phyloP scores from a whole-genome alignment of 1,140 invertebrate genomes.

The Prorops nasuta region DNA sequence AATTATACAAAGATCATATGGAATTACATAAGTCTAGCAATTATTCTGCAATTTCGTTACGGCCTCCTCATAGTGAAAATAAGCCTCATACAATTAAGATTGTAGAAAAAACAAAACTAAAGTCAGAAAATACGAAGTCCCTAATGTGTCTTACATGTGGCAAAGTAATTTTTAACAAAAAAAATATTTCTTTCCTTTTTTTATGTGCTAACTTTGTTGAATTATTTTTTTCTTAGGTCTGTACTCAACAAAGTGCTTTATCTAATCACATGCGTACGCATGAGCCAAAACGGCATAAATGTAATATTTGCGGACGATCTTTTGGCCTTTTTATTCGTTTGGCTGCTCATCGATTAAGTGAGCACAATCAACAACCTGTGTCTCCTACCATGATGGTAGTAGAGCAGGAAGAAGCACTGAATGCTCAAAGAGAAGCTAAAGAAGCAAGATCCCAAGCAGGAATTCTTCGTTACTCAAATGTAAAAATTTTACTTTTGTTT shows the following conservation, averaged over 20 bases:
- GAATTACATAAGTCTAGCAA: slow-evolving; percentile 32
- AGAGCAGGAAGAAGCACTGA: slow-evolving; percentile 44
- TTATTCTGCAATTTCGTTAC: slow-evolving; percentile 1
- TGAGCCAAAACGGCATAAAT: slow-evolving; percentile 44
- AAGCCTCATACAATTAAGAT: not conserved
- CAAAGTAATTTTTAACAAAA: slow-evolving; percentile 27
- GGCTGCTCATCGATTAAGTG: slow-evolving; percentile 36
- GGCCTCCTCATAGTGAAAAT: slow-evolving; percentile 1
- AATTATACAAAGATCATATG: slow-evolving; percentile 33
- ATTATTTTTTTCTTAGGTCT: slow-evolving; percentile 25
- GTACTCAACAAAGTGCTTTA: slow-evolving; percentile 45
- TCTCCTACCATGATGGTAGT: slow-evolving; percentile 31
- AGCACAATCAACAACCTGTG: slow-evolving; percentile 35
- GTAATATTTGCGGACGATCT: slow-evolving; percentile 43
- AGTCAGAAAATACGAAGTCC: slow-evolving; percentile 28
- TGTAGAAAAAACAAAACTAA: slow-evolving; percentile 19
- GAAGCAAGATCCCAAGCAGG: slow-evolving; percentile 28
- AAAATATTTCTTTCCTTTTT: not conserved
- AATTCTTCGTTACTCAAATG: slow-evolving; percentile 2
- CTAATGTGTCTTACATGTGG: slow-evolving; percentile 43
- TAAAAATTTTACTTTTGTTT: not conserved
- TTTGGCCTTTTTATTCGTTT: slow-evolving; percentile 44
- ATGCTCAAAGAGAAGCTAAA: slow-evolving; percentile 39
- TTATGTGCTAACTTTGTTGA: not conserved
- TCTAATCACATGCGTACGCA: slow-evolving; percentile 51